Evolutionary conservation across 2,888 invertebrate species (phyloP).

Genomic region (Orthosia gothica): DNA sequence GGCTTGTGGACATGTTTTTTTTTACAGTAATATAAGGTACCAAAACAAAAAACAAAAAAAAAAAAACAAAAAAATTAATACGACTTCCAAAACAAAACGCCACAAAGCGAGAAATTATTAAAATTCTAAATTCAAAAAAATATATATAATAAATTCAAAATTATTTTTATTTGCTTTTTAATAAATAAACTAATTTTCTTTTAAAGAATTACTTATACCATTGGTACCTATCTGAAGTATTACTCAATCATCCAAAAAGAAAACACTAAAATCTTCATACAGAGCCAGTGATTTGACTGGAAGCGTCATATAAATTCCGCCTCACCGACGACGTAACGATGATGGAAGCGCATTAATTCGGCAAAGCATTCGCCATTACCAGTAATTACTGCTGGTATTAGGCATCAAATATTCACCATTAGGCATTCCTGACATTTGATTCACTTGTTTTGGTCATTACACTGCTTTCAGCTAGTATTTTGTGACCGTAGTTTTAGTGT

Average conservation of each 20-base stretch:
- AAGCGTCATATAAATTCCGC: slow-evolving; percentile 51
- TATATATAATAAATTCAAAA: too few species aligned
- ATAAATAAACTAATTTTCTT: too few species aligned
- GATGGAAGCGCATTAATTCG: slow-evolving; percentile 53
- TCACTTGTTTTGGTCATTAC: slow-evolving; percentile 26
- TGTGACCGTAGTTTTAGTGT: neutral
- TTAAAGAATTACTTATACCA: neutral
- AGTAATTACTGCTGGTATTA: slow-evolving; percentile 42
- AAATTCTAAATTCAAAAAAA: too few species aligned
- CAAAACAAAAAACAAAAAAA: too few species aligned
- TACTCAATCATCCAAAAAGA: neutral
- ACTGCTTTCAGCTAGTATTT: neutral
- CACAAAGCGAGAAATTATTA: too few species aligned
- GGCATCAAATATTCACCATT: slow-evolving; percentile 51
- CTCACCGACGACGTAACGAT: slow-evolving; percentile 25
- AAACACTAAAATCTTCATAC: neutral
- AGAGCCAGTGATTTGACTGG: neutral
- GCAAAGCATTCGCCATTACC: slow-evolving; percentile 48
- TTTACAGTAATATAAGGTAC: too few species aligned
- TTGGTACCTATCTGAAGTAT: neutral
- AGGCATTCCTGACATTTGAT: slow-evolving; percentile 31
- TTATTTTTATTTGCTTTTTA: too few species aligned
- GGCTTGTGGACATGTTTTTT: too few species aligned
- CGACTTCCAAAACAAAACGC: too few species aligned
- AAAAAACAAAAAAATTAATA: too few species aligned